Percentiles rank a stretch among this genome's conserved stretches.
phyloP scores from a whole-genome alignment of 2,888 invertebrate genomes.

The Euzophera pinguis region DNA sequence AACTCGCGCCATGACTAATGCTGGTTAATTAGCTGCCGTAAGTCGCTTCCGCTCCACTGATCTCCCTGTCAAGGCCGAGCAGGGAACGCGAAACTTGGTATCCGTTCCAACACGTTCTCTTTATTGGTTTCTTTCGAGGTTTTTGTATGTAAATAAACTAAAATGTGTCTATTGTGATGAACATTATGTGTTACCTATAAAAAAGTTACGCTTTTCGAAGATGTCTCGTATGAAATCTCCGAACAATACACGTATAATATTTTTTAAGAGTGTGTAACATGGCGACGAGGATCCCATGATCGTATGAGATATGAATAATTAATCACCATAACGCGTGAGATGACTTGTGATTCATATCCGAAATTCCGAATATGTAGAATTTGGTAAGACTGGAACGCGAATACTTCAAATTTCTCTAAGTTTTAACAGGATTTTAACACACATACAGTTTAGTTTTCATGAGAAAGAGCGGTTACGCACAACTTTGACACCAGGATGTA shows the following conservation, averaged over 20 bases:
- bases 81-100: conserved; percentile 1
- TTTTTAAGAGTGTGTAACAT: conserved; percentile 1
- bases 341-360: neutral
- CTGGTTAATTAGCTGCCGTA: conserved; percentile 44
- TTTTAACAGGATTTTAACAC: too few relatives aligned
- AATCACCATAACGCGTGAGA: neutral
- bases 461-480: too few relatives aligned
- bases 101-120: conserved; percentile 2
- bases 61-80: conserved; percentile 45
- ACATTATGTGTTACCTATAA: too few relatives aligned
- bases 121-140: neutral
- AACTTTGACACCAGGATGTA: too few relatives aligned
- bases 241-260: too few relatives aligned
- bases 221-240: neutral
- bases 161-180: too few relatives aligned
- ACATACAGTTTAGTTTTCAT: too few relatives aligned
- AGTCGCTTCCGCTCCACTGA: conserved; percentile 49
- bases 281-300: neutral
- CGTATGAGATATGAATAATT: conserved; percentile 2
- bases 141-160: neutral
- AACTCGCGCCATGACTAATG: conserved; percentile 46
- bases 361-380: neutral
- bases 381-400: too few relatives aligned
- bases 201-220: neutral
- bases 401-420: too few relatives aligned